Evolutionary conservation across 2,888 invertebrate species (phyloP).

Genomic region (Heteropelma amictum): DNA sequence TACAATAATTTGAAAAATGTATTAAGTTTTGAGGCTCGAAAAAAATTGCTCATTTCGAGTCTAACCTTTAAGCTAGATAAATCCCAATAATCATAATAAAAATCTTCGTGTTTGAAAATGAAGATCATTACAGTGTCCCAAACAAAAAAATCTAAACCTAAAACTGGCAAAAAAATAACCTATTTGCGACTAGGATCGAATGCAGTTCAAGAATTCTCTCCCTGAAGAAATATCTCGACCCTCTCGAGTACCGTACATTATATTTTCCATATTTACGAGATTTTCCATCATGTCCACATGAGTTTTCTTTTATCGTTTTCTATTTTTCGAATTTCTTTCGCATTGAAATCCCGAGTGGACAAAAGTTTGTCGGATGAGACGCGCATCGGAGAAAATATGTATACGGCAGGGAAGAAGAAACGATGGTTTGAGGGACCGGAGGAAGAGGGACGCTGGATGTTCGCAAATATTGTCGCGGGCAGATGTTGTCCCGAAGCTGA

Average conservation of each 20-base stretch:
- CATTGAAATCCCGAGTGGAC: slow-evolving; percentile 74
- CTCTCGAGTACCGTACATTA: slow-evolving; percentile 38
- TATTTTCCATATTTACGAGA: slow-evolving; percentile 69
- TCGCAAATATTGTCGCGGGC: slow-evolving; percentile 75
- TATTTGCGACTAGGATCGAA: too few species aligned
- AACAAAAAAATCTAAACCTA: too few species aligned
- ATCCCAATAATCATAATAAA: too few species aligned
- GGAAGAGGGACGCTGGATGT: slow-evolving; percentile 58
- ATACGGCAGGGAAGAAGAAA: background rate
- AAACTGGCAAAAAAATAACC: too few species aligned
- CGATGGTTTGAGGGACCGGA: background rate
- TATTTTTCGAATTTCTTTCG: slow-evolving; percentile 14
- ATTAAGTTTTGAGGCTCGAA: too few species aligned
- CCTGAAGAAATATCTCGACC: too few species aligned
- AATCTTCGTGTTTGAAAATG: too few species aligned
- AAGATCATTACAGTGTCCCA: too few species aligned
- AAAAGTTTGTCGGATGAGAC: slow-evolving; percentile 70
- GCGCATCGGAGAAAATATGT: slow-evolving; percentile 12
- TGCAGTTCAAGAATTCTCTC: too few species aligned
- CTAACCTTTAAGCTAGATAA: too few species aligned
- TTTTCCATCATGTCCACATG: slow-evolving; percentile 71
- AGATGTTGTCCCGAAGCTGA: slow-evolving; percentile 67
- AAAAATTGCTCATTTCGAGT: too few species aligned
- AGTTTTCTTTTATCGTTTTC: slow-evolving; percentile 28
- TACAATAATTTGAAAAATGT: too few species aligned